Conservation (phyloP, 2,888 invertebrate species). For the Hetaerina titia region DNA sequence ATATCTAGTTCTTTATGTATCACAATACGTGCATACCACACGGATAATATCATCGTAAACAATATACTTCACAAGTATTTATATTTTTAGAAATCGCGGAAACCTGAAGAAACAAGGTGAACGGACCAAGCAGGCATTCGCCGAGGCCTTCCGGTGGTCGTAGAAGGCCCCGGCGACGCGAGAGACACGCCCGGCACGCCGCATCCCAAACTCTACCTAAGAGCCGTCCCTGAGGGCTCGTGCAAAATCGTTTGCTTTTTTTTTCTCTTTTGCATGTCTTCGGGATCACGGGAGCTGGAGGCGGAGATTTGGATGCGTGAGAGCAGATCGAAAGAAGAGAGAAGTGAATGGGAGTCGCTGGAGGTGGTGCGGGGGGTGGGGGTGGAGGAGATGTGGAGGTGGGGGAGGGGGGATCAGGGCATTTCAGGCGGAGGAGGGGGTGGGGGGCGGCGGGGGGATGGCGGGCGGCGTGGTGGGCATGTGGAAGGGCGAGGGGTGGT, state of each 20-base stretch:
- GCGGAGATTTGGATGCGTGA: slow-evolving; percentile 6
- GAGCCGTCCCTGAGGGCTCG: background rate
- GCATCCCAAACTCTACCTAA: background rate
- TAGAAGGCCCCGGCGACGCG: background rate
- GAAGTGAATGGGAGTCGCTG: slow-evolving; percentile 7
- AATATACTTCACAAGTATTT: background rate
- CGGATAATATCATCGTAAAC: too few relatives aligned
- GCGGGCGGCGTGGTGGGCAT: slow-evolving; percentile 37
- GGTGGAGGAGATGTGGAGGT: background rate
- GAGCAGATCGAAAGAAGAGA: slow-evolving; percentile 46
- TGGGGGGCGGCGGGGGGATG: slow-evolving; percentile 43
- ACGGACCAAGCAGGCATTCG: background rate
- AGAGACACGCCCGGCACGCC: background rate
- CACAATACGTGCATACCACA: too few relatives aligned
- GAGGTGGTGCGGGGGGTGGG: background rate
- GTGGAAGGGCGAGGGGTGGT: slow-evolving; percentile 51
- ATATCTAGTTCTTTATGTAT: background rate
- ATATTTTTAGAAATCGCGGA: background rate
- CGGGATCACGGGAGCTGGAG: slow-evolving; percentile 14
- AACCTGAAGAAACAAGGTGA: background rate
- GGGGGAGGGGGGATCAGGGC: background rate
- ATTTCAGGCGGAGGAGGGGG: slow-evolving; percentile 54
- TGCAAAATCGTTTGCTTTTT: background rate
- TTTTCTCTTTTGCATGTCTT: background rate
- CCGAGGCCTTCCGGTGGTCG: background rate